Percentiles rank a stretch among this genome's conserved stretches.
These are phyloP conservation scores for Lycia hirtaria DNA, from an alignment of 2,888 invertebrate genomes.

Conservation along the genomic window DNA sequence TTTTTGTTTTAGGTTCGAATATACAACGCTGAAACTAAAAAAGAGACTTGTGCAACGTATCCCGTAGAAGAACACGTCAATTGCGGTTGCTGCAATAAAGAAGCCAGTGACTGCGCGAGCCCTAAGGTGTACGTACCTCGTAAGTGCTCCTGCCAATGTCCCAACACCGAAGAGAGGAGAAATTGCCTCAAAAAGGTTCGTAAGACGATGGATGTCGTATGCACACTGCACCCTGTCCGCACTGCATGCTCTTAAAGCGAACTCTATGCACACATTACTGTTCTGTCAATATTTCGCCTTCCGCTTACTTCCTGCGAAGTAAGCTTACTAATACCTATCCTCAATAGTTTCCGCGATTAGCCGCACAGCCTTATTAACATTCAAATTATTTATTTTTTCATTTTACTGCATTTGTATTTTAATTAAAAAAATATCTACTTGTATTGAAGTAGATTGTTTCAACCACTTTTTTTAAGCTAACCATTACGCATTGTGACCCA, in stretches of 20 bases:
- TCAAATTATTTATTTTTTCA: too few species aligned
- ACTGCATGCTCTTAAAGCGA: constrained; percentile 26
- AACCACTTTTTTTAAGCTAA: too few species aligned
- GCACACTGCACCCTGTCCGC: constrained; percentile 28
- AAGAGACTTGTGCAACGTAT: constrained; percentile 72
- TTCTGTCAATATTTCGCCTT: not conserved
- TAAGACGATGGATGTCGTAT: constrained; percentile 78
- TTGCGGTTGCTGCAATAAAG: constrained; percentile 70
- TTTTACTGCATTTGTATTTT: not conserved
- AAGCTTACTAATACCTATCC: constrained; percentile 4
- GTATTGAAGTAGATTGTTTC: too few species aligned
- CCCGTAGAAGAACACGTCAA: constrained; percentile 70
- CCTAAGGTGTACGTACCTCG: constrained; percentile 74
- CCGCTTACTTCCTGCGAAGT: constrained; percentile 18
- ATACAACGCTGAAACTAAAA: constrained; percentile 69
- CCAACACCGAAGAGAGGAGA: constrained; percentile 72
- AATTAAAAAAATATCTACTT: too few species aligned
- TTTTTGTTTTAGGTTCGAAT: constrained; percentile 67
- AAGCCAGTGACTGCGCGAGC: constrained; percentile 60
- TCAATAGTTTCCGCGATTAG: not conserved
- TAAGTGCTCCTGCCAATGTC: constrained; percentile 82
- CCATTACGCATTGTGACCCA: not conserved
- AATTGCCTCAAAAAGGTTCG: constrained; percentile 77
- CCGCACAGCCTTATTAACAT: not conserved
- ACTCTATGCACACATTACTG: constrained; percentile 16